These are phyloP conservation scores for Alauda arvensis DNA, from an alignment of 2,797 vertebrate genomes.

Conservation along the genomic window DNA sequence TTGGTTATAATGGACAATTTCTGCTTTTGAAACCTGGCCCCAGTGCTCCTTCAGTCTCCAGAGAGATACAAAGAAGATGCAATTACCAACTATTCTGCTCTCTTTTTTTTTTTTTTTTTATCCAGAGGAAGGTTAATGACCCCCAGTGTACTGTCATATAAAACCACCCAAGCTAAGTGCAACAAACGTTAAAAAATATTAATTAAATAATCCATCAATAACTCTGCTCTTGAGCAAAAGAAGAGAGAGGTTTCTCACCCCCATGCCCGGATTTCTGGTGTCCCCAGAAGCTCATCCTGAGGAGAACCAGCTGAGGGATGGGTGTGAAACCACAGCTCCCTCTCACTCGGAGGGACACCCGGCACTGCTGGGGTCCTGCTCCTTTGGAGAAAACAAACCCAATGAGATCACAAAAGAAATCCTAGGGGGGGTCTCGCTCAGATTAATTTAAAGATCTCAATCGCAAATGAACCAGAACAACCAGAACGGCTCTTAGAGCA, in stretches of 20 bases:
- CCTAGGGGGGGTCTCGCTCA: neutral
- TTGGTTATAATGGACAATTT: neutral
- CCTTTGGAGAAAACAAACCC: neutral
- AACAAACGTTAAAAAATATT: neutral
- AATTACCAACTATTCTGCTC: neutral
- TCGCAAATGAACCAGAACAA: neutral
- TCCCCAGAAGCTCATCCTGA: neutral
- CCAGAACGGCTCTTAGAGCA: neutral
- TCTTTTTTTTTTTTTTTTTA: neutral
- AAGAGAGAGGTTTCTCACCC: neutral
- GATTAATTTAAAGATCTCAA: neutral
- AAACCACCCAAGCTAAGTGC: neutral
- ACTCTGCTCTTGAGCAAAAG: neutral
- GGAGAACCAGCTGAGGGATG: neutral
- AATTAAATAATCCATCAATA: neutral
- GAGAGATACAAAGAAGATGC: neutral
- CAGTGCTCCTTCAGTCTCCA: neutral
- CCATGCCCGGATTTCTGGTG: neutral
- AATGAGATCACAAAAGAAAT: neutral
- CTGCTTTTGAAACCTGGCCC: neutral
- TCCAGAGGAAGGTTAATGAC: neutral
- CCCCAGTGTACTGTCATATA: neutral
- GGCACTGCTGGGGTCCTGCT: neutral
- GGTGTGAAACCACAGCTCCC: neutral
- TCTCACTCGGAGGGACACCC: neutral